A percentile compares a stretch with the other conserved stretches of the same genome.
These are phyloP conservation scores for Argopecten irradians DNA, from an alignment of 1,140 invertebrate species.

Conservation along the genomic window DNA sequence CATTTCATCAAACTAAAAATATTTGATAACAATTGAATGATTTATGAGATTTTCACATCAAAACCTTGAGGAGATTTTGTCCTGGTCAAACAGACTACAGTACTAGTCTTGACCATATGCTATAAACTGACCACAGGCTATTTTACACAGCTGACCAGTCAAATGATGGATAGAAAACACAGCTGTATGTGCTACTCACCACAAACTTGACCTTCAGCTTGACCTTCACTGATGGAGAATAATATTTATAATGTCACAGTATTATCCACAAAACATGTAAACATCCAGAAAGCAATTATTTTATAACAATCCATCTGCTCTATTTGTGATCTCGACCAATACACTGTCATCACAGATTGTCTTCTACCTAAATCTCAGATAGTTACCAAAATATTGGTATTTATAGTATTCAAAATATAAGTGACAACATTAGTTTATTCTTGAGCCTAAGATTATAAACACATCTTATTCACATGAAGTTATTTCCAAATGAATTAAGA, in stretches of 20 bases:
- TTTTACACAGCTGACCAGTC: neutral
- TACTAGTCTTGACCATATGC: neutral
- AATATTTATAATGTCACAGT: too few species aligned
- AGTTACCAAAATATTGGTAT: too few species aligned
- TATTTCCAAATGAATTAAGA: neutral
- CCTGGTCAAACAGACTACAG: neutral
- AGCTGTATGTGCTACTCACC: neutral
- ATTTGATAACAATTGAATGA: neutral
- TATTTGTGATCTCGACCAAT: too few species aligned
- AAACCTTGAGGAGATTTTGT: neutral
- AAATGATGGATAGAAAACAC: neutral
- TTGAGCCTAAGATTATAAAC: neutral
- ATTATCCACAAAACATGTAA: too few species aligned
- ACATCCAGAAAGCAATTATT: too few species aligned
- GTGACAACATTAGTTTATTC: neutral
- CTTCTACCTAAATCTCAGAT: too few species aligned
- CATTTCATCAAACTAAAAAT: neutral
- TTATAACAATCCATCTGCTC: too few species aligned
- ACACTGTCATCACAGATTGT: too few species aligned
- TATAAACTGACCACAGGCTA: neutral
- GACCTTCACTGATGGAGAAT: neutral
- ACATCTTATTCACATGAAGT: too few species aligned
- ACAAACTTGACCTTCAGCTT: neutral
- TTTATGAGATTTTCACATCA: neutral
- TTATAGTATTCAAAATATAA: too few species aligned